phyloP scores from a whole-genome alignment of 2,888 invertebrate species.

The Stenurella melanura region DNA sequence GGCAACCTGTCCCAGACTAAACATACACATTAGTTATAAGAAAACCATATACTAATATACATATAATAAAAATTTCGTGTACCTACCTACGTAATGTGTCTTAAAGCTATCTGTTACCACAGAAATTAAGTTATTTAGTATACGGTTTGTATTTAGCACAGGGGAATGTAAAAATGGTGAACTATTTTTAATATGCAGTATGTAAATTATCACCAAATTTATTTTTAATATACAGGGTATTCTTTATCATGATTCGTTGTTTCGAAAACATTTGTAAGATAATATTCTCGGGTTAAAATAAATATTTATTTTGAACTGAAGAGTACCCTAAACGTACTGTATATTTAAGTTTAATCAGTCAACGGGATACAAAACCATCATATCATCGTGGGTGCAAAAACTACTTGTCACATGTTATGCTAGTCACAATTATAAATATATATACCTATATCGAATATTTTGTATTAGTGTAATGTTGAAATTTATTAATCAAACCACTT shows the following conservation, averaged over 20 bases:
- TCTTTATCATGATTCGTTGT: neutral
- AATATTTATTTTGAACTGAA: neutral
- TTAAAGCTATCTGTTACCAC: neutral
- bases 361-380: neutral
- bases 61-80: neutral
- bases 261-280: neutral
- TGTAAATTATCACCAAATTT: neutral
- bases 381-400: slow-evolving; percentile 17
- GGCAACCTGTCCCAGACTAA: neutral
- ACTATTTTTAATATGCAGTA: neutral
- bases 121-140: neutral
- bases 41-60: slow-evolving; percentile 19
- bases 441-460: neutral
- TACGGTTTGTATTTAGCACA: neutral
- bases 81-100: neutral
- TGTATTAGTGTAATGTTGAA: slow-evolving; percentile 21
- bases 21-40: neutral
- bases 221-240: neutral
- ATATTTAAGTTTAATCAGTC: slow-evolving; percentile 3
- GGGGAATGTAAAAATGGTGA: neutral
- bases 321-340: slow-evolving; percentile 10
- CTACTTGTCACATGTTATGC: slow-evolving; percentile 53
- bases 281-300: neutral
- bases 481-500: slow-evolving; percentile 43
- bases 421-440: slow-evolving; percentile 50